A percentile compares a stretch with the other conserved stretches of the same genome.
These are phyloP conservation scores for Abrostola triplasia DNA, from an alignment of 2,888 invertebrate species.

Conservation along the genomic window DNA sequence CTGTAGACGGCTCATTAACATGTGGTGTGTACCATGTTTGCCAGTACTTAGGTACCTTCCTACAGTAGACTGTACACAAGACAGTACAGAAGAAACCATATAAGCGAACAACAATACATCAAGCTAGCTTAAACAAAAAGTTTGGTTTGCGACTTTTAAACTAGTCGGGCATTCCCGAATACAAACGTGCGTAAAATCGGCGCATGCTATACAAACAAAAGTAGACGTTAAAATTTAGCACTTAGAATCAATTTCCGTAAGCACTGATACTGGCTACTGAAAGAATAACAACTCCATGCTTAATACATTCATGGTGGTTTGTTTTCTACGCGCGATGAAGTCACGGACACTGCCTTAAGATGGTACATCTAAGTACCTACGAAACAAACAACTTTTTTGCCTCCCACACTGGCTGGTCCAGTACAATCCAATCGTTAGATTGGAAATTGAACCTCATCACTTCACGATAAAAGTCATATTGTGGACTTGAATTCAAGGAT, in stretches of 20 bases:
- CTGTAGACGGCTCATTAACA: background rate
- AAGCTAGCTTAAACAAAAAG: too few relatives aligned
- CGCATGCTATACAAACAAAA: too few relatives aligned
- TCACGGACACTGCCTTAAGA: conserved; percentile 40
- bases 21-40: background rate
- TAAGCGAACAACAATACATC: too few relatives aligned
- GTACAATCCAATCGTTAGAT: conserved; percentile 10
- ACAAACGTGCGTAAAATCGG: too few relatives aligned
- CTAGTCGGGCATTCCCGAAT: too few relatives aligned
- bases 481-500: background rate
- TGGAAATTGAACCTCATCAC: conserved; percentile 34
- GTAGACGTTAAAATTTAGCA: too few relatives aligned
- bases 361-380: too few relatives aligned
- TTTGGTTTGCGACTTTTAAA: too few relatives aligned
- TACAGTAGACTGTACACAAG: background rate
- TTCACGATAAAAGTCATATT: conserved; percentile 12
- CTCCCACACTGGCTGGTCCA: conserved; percentile 38
- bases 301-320: conserved; percentile 49
- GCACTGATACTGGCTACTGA: conserved; percentile 24
- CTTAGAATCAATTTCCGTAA: conserved; percentile 30
- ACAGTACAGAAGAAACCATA: too few relatives aligned
- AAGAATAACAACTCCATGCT: conserved; percentile 44
- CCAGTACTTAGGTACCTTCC: background rate
- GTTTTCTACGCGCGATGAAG: conserved; percentile 43
- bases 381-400: conserved; percentile 67